Evolutionary conservation across 2,797 vertebrate genomes (phyloP).

Genomic region (Craterocephalus amniculus): DNA sequence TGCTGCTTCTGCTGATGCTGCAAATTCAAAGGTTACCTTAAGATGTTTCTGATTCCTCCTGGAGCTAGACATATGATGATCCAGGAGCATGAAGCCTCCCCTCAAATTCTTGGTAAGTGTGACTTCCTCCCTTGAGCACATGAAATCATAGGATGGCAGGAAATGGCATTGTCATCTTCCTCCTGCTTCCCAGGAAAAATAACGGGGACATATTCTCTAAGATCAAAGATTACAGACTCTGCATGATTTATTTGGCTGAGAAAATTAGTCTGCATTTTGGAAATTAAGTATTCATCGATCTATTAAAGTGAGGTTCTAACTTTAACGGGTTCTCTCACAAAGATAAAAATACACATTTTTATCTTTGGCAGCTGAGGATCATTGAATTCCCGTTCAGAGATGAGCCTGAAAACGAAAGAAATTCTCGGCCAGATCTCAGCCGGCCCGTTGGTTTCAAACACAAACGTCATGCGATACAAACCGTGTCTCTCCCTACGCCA

Average conservation of each 20-base stretch:
- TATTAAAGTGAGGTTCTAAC: slow-evolving; percentile 4
- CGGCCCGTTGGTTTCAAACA: no score
- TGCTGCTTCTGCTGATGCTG: slow-evolving; percentile 41
- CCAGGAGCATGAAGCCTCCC: slow-evolving; percentile 97
- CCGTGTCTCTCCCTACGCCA: no score
- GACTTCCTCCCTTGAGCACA: slow-evolving; percentile 27
- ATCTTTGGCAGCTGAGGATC: no score
- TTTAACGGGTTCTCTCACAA: background rate
- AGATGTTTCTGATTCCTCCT: slow-evolving; percentile 99
- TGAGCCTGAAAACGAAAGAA: no score
- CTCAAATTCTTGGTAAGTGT: slow-evolving; percentile 99
- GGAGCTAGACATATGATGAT: slow-evolving; percentile 97
- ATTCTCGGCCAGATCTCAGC: no score
- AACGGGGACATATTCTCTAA: slow-evolving; percentile 4
- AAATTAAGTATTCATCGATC: slow-evolving; percentile 31
- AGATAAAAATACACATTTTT: background rate
- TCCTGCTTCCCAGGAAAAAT: background rate
- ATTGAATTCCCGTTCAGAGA: no score
- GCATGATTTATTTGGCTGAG: slow-evolving; percentile 30
- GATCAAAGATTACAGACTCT: slow-evolving; percentile 28
- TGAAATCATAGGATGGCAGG: slow-evolving; percentile 3
- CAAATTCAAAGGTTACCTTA: slow-evolving; percentile 94
- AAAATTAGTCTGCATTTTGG: slow-evolving; percentile 11
- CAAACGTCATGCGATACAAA: no score
- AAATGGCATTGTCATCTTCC: background rate